phyloP scores from a whole-genome alignment of 2,113 vertebrate species.

The Microcebus ravelobensis region DNA sequence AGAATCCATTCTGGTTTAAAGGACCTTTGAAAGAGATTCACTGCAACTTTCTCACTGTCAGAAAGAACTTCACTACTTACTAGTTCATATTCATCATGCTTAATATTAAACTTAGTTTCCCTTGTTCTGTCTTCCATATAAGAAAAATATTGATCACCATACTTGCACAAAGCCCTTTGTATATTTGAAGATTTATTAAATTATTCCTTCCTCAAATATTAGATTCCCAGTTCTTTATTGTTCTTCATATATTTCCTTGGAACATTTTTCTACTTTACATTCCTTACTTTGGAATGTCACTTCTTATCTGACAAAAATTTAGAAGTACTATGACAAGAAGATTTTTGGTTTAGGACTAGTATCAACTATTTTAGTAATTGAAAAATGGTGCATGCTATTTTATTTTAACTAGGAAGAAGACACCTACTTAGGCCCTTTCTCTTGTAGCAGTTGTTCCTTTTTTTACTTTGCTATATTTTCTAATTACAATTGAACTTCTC shows the following conservation, averaged over 20 bases:
- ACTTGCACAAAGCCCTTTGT: conserved; percentile 41
- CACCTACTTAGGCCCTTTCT: not conserved
- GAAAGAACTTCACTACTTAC: not conserved
- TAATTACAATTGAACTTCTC: not conserved
- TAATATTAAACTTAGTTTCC: conserved; percentile 36
- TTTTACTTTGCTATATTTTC: not conserved
- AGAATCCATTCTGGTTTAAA: conserved; percentile 43
- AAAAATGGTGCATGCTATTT: not conserved
- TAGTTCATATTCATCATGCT: conserved; percentile 36
- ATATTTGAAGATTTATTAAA: conserved; percentile 45
- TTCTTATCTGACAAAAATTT: not conserved
- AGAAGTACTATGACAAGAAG: not conserved
- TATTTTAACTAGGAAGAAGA: not conserved
- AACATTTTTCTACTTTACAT: not conserved
- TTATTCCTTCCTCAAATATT: not conserved
- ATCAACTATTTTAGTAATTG: not conserved
- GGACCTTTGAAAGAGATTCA: not conserved
- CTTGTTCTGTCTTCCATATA: conserved; percentile 38
- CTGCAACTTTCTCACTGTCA: conserved; percentile 15
- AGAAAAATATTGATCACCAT: conserved; percentile 52
- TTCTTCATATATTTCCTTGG: not conserved
- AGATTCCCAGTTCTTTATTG: not conserved
- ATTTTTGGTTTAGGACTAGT: not conserved
- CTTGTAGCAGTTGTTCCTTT: not conserved
- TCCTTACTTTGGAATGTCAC: not conserved